Evolutionary conservation across 2,888 invertebrate genomes (phyloP).

Genomic region (Agriotes lineatus): DNA sequence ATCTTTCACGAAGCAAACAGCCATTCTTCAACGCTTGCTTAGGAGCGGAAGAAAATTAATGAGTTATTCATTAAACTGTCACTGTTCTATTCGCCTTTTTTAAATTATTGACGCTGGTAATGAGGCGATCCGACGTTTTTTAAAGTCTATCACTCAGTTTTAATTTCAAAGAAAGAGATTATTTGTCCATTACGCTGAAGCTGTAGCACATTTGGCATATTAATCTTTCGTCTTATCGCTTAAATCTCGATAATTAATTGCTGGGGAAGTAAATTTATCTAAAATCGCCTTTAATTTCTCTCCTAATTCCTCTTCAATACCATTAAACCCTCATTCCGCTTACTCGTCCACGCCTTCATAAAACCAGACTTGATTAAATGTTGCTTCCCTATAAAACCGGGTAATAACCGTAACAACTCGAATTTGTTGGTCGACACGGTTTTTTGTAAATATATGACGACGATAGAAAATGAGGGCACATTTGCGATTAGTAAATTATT

Average conservation of each 20-base stretch:
- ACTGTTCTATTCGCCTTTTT: no score
- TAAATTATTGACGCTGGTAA: no score
- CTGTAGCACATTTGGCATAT: neutral
- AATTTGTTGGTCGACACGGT: no score
- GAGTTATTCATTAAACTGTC: neutral
- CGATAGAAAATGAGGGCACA: no score
- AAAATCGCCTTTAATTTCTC: constrained; percentile 14
- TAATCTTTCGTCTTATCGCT: neutral
- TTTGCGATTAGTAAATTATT: no score
- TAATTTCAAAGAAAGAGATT: neutral
- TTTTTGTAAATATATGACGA: no score
- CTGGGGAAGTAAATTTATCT: constrained; percentile 5
- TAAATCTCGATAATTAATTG: constrained; percentile 12
- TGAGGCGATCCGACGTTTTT: no score
- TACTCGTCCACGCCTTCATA: neutral
- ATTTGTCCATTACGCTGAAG: neutral
- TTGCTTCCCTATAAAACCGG: neutral
- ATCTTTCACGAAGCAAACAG: neutral
- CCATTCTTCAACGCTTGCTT: neutral
- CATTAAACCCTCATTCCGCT: constrained; percentile 6
- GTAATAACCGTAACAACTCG: no score
- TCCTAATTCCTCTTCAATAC: constrained; percentile 9
- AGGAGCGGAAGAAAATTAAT: neutral
- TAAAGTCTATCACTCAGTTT: no score
- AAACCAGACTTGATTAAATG: constrained; percentile 7